Evolutionary conservation across 2,113 vertebrate species (phyloP).

Genomic region (Coptodon bakossiorum): DNA sequence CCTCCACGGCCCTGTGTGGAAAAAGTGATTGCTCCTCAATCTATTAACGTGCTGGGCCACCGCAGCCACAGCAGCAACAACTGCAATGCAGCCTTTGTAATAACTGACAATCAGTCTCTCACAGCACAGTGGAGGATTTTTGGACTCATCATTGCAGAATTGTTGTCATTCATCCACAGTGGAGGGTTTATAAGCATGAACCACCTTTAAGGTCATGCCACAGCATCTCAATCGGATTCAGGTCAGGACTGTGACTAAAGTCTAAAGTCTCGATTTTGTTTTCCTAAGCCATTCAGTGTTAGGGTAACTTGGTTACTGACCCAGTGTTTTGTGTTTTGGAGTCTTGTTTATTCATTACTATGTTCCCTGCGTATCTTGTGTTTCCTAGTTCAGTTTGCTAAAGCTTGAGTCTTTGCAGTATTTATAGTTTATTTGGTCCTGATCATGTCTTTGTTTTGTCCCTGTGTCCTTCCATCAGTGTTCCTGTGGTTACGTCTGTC

Average conservation of each 20-base stretch:
- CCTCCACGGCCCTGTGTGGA: background rate
- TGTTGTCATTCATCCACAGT: background rate
- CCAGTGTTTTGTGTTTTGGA: background rate
- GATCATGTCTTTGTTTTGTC: background rate
- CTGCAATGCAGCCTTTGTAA: background rate
- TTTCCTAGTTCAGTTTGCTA: background rate
- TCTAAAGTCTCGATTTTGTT: background rate
- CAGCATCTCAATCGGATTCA: background rate
- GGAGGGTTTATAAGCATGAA: background rate
- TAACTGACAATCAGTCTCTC: background rate
- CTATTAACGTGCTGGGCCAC: fast-evolving
- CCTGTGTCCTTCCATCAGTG: background rate
- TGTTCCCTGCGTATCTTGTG: background rate
- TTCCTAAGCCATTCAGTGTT: background rate
- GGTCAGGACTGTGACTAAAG: background rate
- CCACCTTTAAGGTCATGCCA: background rate
- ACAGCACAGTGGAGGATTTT: background rate
- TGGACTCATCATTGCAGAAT: background rate
- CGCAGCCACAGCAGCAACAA: background rate
- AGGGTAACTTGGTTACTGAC: background rate
- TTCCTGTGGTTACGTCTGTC: background rate
- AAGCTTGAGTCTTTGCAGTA: background rate
- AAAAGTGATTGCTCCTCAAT: background rate
- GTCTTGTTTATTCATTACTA: background rate
- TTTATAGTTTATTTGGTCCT: background rate